Evolutionary conservation across 2,113 vertebrate genomes (phyloP).

Genomic region (Rhinolophus sinicus): DNA sequence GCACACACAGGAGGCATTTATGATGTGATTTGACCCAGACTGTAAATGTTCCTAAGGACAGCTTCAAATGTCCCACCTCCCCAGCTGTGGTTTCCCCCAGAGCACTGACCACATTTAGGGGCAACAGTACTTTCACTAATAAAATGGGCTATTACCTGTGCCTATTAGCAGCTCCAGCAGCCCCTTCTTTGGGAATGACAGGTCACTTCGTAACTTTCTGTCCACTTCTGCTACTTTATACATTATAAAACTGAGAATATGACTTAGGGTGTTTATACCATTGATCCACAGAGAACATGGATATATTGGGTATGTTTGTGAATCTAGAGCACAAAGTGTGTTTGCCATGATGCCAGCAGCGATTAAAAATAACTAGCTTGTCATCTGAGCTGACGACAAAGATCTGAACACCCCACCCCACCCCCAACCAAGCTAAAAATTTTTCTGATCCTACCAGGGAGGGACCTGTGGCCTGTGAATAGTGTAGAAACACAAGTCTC

Average conservation of each 20-base stretch:
- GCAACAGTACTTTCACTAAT: not conserved
- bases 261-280: not conserved
- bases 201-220: not conserved
- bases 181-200: not conserved
- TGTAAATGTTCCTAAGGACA: not conserved
- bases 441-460: not conserved
- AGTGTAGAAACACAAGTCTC: not conserved
- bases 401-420: not conserved
- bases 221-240: not conserved
- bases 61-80: not conserved
- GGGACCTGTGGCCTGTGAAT: not conserved
- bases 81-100: not conserved
- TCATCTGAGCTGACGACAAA: not conserved
- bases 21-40: not conserved
- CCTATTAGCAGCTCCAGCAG: not conserved
- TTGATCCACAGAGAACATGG: not conserved
- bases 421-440: not conserved
- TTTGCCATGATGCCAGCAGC: not conserved
- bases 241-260: not conserved
- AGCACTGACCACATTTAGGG: not conserved
- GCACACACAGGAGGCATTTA: not conserved
- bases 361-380: slow-evolving; percentile 16
- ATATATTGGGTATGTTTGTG: not conserved
- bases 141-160: not conserved
- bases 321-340: not conserved